phyloP scores from a whole-genome alignment of 2,113 vertebrate species.

The Erythrocercus mccallii region DNA sequence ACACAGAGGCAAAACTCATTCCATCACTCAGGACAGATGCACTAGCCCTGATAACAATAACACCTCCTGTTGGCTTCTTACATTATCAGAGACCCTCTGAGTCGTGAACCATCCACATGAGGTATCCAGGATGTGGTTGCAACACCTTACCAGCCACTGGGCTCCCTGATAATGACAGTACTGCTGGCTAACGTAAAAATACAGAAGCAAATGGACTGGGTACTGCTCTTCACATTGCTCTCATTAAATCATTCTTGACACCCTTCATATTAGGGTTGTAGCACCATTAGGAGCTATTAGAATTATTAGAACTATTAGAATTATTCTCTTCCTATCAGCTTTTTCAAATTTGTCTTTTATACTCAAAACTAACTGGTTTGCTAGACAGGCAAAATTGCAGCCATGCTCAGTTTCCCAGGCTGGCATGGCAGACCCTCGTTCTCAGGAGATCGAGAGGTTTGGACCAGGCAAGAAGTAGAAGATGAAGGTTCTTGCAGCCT shows the following conservation, averaged over 20 bases:
- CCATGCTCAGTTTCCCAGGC: neutral
- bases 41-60: neutral
- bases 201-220: neutral
- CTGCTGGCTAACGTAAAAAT: neutral
- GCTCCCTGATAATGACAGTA: neutral
- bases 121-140: neutral
- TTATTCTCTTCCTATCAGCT: neutral
- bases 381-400: neutral
- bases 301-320: too few species aligned
- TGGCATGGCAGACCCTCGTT: neutral
- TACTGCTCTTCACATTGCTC: accelerated
- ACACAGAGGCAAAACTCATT: neutral
- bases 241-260: neutral
- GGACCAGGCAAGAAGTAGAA: neutral
- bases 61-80: neutral
- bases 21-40: neutral
- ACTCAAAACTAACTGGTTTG: neutral
- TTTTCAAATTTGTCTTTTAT: neutral
- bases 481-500: neutral
- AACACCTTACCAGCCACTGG: neutral
- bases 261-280: neutral
- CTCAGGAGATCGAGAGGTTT: neutral
- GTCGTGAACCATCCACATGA: neutral
- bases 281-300: neutral
- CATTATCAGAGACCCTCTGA: neutral